Conservation (phyloP, 1,140 invertebrate species). For the Zaprionus vittiger region DNA sequence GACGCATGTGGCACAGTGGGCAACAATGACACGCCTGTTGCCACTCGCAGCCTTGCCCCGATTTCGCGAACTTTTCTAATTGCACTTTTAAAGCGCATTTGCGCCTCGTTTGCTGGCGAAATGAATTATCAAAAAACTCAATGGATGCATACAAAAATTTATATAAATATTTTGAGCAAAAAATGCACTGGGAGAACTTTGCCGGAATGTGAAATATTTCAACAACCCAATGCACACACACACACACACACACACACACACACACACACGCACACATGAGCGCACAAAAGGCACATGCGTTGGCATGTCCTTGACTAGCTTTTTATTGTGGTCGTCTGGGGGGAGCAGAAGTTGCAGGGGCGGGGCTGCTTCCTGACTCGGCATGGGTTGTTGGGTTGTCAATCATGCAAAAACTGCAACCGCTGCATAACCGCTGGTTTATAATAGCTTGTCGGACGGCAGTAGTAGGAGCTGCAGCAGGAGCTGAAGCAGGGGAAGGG, state of each 20-base stretch:
- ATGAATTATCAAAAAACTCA: constrained; percentile 68
- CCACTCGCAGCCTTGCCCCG: constrained; percentile 18
- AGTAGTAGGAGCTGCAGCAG: constrained; percentile 14
- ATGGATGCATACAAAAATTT: constrained; percentile 42
- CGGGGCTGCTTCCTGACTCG: constrained; percentile 35
- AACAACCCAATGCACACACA: constrained; percentile 4
- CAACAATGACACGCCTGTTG: background rate
- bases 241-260: constrained; percentile 14
- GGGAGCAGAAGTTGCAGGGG: background rate
- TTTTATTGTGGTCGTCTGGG: constrained; percentile 35
- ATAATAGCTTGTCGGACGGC: constrained; percentile 71
- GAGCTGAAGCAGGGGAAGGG: background rate
- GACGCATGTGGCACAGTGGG: background rate
- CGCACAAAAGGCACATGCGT: constrained; percentile 48
- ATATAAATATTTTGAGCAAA: constrained; percentile 50
- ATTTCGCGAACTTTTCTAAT: constrained; percentile 22
- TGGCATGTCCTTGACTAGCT: constrained; percentile 74
- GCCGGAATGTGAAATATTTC: constrained; percentile 54
- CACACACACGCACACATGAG: constrained; percentile 11
- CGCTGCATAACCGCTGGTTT: constrained; percentile 76
- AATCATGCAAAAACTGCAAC: constrained; percentile 82
- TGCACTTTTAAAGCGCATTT: constrained; percentile 31
- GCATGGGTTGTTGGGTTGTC: constrained; percentile 73
- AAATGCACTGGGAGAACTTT: constrained; percentile 24
- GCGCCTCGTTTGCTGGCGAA: constrained; percentile 36